Base-by-base conservation (phyloP, 2,888 invertebrate species). In the Pocota personata region DNA sequence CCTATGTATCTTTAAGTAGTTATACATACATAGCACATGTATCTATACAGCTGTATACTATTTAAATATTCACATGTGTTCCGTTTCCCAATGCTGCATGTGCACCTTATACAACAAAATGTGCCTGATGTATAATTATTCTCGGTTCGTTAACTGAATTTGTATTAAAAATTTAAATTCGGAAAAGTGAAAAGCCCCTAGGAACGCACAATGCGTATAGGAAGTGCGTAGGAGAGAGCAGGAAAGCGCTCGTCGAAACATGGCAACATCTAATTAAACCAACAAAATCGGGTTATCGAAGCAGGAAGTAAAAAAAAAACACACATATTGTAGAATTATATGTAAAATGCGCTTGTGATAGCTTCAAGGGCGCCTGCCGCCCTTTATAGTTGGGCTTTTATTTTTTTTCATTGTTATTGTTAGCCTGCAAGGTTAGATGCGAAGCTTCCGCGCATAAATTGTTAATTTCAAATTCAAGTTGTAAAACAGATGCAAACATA, bases 361-460 rank as follows among this genome's bases (percentile, higher is more conserved):
- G 50, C 52, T 30, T 69, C 73, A 84, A 84, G 83, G 83, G 66
- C 50, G 24, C 40, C 40, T 3, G 27, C 4, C 5, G 71, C 64
- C 57, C 73, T 77, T 66, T 21, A 35, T 64, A 67, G 60, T 60
- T 48, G 19, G 43, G 46, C n/a, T 32, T 58, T 50, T 48, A 48
- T 32, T 55, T 43, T 8, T 40, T n/a, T n/a, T n/a, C n/a, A 58
- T 46, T 37, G 57, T 76, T 46, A n/a, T 52, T 52, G 46, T 57
- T 4, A 57, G 57, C 32, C 14, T 58, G 50, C 66, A 83, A 79
- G 83, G 79, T 75, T 60, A 62, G 12, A 5, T 10, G 8, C 8
- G n/a, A 79, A 73, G 37, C 67, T 84, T 84, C 73, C 79, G 73
- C 60, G 57, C 79, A 69, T 84, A 75, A 73, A 64, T 83, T 82